Evolutionary conservation across 2,113 vertebrate genomes (phyloP).

Genomic region (Anas platyrhynchos): DNA sequence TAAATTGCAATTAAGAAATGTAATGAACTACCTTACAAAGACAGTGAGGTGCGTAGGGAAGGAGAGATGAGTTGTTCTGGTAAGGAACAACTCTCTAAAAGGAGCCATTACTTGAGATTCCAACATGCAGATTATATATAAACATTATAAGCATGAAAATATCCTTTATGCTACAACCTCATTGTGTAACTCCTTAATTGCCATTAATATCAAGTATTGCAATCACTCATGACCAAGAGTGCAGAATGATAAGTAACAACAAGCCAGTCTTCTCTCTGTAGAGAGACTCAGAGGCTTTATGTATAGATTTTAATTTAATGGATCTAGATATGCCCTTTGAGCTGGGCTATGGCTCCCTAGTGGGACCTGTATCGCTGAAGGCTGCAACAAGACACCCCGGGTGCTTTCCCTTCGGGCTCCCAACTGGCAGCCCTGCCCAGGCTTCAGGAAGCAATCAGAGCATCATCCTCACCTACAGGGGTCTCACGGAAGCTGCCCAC

Average conservation of each 20-base stretch:
- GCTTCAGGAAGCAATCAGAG: not conserved
- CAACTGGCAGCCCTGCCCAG: not conserved
- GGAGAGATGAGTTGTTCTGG: not conserved
- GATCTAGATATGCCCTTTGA: not conserved
- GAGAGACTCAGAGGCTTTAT: not conserved
- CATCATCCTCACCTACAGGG: not conserved
- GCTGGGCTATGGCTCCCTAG: not conserved
- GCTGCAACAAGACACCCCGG: accelerated
- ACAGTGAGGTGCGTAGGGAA: not conserved
- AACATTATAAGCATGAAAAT: not conserved
- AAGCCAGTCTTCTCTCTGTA: not conserved
- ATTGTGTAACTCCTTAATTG: not conserved
- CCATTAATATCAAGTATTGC: not conserved
- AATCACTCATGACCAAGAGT: not conserved
- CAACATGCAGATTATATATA: not conserved
- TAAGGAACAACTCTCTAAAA: not conserved
- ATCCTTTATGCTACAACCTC: not conserved
- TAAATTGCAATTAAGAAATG: not conserved
- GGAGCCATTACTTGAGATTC: not conserved
- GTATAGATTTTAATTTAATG: not conserved
- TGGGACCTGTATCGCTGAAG: not conserved
- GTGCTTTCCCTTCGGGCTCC: not conserved
- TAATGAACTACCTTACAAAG: not conserved
- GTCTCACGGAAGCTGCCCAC: not conserved
- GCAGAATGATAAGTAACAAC: not conserved